Base-by-base conservation (phyloP, 2,797 vertebrate species). In the Rachycentron canadum region DNA sequence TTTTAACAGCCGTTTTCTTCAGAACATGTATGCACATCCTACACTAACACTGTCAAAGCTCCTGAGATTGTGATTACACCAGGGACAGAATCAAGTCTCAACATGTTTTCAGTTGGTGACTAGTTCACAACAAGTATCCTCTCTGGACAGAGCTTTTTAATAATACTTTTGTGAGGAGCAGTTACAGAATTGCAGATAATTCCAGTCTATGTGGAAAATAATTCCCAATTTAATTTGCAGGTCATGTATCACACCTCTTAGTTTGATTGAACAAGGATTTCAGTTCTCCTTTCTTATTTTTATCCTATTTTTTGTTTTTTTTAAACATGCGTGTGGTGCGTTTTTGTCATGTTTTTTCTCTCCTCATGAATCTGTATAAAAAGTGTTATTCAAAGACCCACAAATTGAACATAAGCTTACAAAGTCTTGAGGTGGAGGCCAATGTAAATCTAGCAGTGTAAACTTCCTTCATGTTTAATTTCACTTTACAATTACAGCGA, bases 91-190 rank as follows among this genome's bases (percentile, higher is more conserved):
- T 61, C 78, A 62, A 53, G 78, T 81, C 66, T 68, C 74, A 79
- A 83, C 88, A 85, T 21, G 82, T 69, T 79, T 80, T 78, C 45
- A 66, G 36, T 60, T 32, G 38, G 43, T 36, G 36, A 72, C 50
- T 30, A 36, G 30, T 74, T 81, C 41, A 84, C 52, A 85, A 70
- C 36, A 84, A 43, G 50, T 73, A 65, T 79, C 36, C 78, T 19
- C 61, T 50, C 56, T 67, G 64, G 65, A 64, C 40, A 57, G 40
- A 66, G 65, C 40, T 43, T 34, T 76, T 26, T 55, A 64, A 41
- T 55, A 55, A 25, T 25, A 14, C 78, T 25, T 56, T 62, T n/a
- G 0, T 41, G 10, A 45, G 26, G 13, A 57, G 50, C 45, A 60
- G 14, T 43, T 66, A 2, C 11, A 53, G n/a, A 40, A 6, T 38